Percentiles rank a stretch among this genome's conserved stretches.
phyloP scores from a whole-genome alignment of 2,888 invertebrate genomes.

The Abrostola triplasia region DNA sequence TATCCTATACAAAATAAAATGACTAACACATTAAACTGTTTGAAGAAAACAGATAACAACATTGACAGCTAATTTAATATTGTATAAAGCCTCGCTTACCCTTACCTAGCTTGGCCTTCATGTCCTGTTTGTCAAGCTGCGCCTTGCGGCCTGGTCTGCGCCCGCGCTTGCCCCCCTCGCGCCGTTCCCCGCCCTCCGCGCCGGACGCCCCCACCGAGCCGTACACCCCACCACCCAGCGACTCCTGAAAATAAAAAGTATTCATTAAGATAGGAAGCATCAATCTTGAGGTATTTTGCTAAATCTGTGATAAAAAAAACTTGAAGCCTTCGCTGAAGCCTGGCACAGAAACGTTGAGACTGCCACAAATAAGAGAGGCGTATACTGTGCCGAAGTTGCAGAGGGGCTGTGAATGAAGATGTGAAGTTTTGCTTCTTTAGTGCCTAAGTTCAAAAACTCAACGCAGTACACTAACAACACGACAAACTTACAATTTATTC shows the following conservation, averaged over 20 bases:
- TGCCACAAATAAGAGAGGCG: too few relatives aligned
- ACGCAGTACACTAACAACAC: too few relatives aligned
- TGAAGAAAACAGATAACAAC: background rate
- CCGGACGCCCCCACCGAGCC: conserved; percentile 79
- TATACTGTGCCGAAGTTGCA: too few relatives aligned
- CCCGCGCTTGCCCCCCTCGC: conserved; percentile 95
- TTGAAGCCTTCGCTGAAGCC: too few relatives aligned
- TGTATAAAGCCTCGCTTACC: background rate
- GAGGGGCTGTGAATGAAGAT: too few relatives aligned
- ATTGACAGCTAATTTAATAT: background rate
- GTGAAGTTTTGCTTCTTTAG: too few relatives aligned
- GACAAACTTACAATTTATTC: too few relatives aligned
- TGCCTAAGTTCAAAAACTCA: too few relatives aligned
- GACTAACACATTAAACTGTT: background rate
- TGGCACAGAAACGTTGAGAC: too few relatives aligned
- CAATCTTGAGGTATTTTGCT: background rate
- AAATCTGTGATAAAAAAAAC: background rate
- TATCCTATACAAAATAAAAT: too few relatives aligned
- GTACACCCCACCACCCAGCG: conserved; percentile 74
- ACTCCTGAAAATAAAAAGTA: conserved; percentile 69
- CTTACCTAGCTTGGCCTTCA: conserved; percentile 92
- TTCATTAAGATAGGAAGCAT: background rate
- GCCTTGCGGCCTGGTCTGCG: conserved; percentile 96
- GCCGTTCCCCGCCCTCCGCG: conserved; percentile 89
- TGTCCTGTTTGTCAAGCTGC: conserved; percentile 95